Percentiles rank a stretch among this genome's conserved stretches.
These are phyloP conservation scores for Drosophila ficusphila DNA, from an alignment of 1,140 invertebrate genomes.

Conservation along the genomic window DNA sequence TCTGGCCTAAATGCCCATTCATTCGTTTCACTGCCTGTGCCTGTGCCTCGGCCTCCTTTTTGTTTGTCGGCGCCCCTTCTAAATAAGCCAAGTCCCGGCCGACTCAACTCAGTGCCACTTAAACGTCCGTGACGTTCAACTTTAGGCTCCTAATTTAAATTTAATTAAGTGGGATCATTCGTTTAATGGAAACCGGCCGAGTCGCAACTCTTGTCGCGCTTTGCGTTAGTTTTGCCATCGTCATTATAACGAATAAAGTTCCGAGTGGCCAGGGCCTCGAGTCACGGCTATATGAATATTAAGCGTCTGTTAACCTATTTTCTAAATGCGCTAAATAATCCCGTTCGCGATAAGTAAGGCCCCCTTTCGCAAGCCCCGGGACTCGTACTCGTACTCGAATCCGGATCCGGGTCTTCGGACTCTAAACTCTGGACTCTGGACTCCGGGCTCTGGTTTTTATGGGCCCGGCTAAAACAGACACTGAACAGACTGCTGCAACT, in stretches of 20 bases:
- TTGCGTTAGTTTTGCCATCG: slow-evolving; percentile 68
- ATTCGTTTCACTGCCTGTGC: slow-evolving; percentile 66
- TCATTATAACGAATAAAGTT: slow-evolving; percentile 79
- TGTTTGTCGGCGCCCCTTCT: slow-evolving; percentile 6
- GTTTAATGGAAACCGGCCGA: slow-evolving; percentile 43
- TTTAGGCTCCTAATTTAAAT: slow-evolving; percentile 82
- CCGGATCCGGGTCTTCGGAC: not conserved
- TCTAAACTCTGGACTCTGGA: no score
- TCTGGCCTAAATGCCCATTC: slow-evolving; percentile 66
- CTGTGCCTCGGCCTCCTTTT: slow-evolving; percentile 19
- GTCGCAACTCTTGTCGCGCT: not conserved
- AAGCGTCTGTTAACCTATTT: slow-evolving; percentile 81
- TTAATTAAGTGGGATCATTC: slow-evolving; percentile 78
- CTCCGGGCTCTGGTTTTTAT: slow-evolving; percentile 52
- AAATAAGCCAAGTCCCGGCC: slow-evolving; percentile 8
- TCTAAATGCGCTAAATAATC: slow-evolving; percentile 65
- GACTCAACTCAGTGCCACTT: slow-evolving; percentile 27
- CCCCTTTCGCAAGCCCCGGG: slow-evolving; percentile 4
- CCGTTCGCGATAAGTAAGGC: slow-evolving; percentile 48
- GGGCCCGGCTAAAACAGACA: slow-evolving; percentile 20
- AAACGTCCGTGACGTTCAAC: slow-evolving; percentile 73
- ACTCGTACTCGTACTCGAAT: not conserved
- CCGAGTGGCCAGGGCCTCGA: slow-evolving; percentile 13
- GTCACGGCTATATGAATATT: slow-evolving; percentile 66
- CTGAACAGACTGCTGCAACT: slow-evolving; percentile 53